Evolutionary conservation across 2,797 vertebrate genomes (phyloP).

Genomic region (Craterocephalus amniculus): DNA sequence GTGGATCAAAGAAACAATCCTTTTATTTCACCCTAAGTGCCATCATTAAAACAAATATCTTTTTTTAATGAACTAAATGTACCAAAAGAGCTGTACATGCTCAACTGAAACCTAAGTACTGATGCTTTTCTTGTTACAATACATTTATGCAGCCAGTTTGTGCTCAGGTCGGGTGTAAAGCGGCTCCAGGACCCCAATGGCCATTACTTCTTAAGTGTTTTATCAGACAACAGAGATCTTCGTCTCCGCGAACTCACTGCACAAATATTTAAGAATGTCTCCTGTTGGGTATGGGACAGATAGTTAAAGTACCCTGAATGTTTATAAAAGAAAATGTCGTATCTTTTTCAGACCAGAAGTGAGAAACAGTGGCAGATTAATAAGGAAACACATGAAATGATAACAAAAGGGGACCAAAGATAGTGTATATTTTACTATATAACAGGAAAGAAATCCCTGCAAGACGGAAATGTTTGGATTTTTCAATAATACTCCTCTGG

Average conservation of each 20-base stretch:
- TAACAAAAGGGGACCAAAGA: constrained; percentile 49
- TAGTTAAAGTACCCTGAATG: not conserved
- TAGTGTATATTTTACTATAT: constrained; percentile 25
- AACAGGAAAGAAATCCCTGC: constrained; percentile 33
- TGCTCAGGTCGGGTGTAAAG: constrained; percentile 13
- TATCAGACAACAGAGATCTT: constrained; percentile 59
- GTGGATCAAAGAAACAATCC: constrained; percentile 27
- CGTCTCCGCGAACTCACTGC: constrained; percentile 49
- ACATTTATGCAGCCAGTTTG: constrained; percentile 18
- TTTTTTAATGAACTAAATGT: constrained; percentile 31
- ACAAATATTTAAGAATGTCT: constrained; percentile 24
- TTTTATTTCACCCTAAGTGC: constrained; percentile 31
- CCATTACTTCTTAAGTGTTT: constrained; percentile 7
- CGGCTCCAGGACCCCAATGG: constrained; percentile 13
- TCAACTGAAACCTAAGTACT: constrained; percentile 9
- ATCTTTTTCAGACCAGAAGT: constrained; percentile 23
- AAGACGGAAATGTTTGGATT: constrained; percentile 53
- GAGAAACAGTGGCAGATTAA: constrained; percentile 12
- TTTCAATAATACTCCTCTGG: constrained; percentile 45
- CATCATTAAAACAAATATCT: constrained; percentile 38
- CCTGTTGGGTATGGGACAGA: not conserved
- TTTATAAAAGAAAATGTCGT: constrained; percentile 30
- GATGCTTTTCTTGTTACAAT: constrained; percentile 15
- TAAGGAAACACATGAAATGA: constrained; percentile 24
- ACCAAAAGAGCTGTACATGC: constrained; percentile 17